These are phyloP conservation scores for Brachystomella parvula DNA, from an alignment of 1,140 invertebrate genomes.

Conservation along the genomic window DNA sequence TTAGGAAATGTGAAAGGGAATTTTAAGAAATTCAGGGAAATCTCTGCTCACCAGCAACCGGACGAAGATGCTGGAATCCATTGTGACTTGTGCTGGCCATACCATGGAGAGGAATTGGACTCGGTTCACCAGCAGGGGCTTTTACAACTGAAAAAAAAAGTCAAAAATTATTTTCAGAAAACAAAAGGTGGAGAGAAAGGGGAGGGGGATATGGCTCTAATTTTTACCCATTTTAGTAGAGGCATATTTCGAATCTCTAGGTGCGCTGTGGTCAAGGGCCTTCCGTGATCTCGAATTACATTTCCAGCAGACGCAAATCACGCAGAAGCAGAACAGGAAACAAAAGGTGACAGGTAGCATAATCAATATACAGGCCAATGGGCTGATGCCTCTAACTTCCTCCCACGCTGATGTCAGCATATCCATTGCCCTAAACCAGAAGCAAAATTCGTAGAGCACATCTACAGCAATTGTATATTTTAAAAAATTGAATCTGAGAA, in stretches of 20 bases:
- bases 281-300: background rate
- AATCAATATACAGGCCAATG: background rate
- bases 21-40: too few species aligned
- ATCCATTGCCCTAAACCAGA: background rate
- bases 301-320: background rate
- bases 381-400: background rate
- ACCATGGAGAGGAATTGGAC: slow-evolving; percentile 2
- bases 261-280: too few species aligned
- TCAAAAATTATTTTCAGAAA: background rate
- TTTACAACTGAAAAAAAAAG: background rate
- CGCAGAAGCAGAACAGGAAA: background rate
- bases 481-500: too few species aligned
- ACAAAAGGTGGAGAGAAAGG: too few species aligned
- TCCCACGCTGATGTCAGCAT: background rate
- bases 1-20: too few species aligned
- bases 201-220: too few species aligned
- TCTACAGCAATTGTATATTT: background rate
- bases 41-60: background rate
- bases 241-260: too few species aligned
- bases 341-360: background rate
- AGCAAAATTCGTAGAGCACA: too few species aligned
- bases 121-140: background rate
- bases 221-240: too few species aligned
- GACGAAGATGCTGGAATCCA: background rate
- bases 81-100: background rate